Evolutionary conservation across 2,888 invertebrate species (phyloP), one percentile per base, ranked within the genome.

Genomic region (Oligia latruncula): DNA sequence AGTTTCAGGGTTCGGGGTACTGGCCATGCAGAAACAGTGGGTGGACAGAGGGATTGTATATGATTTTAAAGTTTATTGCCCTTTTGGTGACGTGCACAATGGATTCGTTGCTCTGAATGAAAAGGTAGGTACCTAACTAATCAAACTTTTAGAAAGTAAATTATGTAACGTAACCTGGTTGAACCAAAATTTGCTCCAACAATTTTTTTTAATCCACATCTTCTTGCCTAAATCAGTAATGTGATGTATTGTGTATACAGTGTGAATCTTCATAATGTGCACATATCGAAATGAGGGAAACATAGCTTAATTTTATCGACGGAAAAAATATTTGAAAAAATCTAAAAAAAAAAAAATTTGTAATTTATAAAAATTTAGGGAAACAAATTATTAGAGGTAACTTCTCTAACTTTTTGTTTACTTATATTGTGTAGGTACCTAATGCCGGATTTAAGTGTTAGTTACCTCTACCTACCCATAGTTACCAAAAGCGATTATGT

Each of bases 31-130:
- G 76, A 92, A 92, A 68, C 84, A 88, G 40, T 95, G 95, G 92
- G 79, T 91, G 2, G 89, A 91, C 46, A 84, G 88, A 64, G 90
- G 93, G 1, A 86, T 92, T 5, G 81, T 90, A 29, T 90, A 93
- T 71, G 91, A 90, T 23, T 93, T 96, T 76, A 92, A 92, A 87
- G 94, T 97, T 23, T 96, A 93, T 78, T 95, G 95, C 71, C 96
- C 96, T 2, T 91, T 91, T 60, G 96, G 96, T 58, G 92, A 95
- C 74, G 89, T 94, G 55, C 71, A 87, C 4, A 94, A 94, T 85
- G 97, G 96, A 52, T 93, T 95, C 81, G 92, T 95, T 0, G 94
- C 93, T 40, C 76, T 95, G 11, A 93, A 93, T 87, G 83, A 89
- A 29, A 93, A 93, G 92, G 95, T 95, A 88, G 4, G 82, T 60